Percentiles rank a stretch among this genome's conserved stretches.
phyloP scores from a whole-genome alignment of 2,113 vertebrate species.

The Stegastes partitus region DNA sequence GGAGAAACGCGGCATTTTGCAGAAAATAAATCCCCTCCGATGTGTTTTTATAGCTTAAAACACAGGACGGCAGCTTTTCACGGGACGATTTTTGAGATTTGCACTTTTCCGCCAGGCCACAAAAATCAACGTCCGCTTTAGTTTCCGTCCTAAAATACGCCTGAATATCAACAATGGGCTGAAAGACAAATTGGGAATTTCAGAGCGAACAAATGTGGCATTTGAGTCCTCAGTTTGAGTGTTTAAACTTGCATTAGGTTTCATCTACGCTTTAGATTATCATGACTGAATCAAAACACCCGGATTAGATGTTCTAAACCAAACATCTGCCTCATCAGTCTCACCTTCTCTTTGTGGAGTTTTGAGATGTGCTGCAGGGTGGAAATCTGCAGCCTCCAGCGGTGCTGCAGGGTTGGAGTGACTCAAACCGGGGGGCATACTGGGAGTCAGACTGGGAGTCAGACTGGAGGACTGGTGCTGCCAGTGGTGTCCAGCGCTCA shows the following conservation, averaged over 20 bases:
- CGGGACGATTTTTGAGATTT: slow-evolving; percentile 16
- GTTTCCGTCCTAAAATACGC: slow-evolving; percentile 15
- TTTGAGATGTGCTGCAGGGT: slow-evolving; percentile 85
- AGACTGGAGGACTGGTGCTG: slow-evolving; percentile 84
- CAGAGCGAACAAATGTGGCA: background rate
- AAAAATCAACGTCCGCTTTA: background rate
- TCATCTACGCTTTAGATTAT: too few relatives aligned
- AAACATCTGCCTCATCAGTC: background rate
- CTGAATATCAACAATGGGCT: slow-evolving; percentile 1
- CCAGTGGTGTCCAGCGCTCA: slow-evolving; percentile 85
- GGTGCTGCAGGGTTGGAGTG: slow-evolving; percentile 62
- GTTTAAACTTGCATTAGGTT: background rate
- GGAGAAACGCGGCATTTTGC: slow-evolving; percentile 26
- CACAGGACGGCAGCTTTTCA: slow-evolving; percentile 13
- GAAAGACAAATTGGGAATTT: background rate
- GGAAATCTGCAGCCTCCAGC: slow-evolving; percentile 83
- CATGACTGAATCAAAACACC: background rate
- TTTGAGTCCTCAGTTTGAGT: background rate
- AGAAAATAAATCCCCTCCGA: slow-evolving; percentile 28
- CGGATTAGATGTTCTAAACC: background rate
- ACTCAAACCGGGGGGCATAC: slow-evolving; percentile 49
- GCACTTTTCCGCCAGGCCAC: slow-evolving; percentile 18
- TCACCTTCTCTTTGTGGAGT: slow-evolving; percentile 87
- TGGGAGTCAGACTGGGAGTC: slow-evolving; percentile 13
- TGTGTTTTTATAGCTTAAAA: slow-evolving; percentile 35